phyloP scores from a whole-genome alignment of 2,113 vertebrate species.

The Seriola quinqueradiata region DNA sequence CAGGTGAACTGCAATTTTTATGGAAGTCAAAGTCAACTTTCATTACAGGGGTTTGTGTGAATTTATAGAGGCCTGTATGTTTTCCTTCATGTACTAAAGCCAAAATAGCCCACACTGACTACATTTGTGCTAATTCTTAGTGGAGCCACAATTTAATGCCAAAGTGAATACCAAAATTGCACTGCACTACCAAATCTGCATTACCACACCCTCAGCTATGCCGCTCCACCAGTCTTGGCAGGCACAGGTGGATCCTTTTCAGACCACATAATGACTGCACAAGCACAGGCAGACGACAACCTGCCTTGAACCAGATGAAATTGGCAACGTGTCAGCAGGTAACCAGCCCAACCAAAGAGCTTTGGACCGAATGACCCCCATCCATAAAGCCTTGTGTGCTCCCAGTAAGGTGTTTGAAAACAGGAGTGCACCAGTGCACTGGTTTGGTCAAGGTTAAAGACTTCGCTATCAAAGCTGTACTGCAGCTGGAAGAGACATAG shows the following conservation, averaged over 20 bases:
- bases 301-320: slow-evolving; percentile 22
- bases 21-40: slow-evolving; percentile 4
- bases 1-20: neutral
- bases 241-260: slow-evolving; percentile 4
- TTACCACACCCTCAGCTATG: slow-evolving; percentile 8
- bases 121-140: slow-evolving; percentile 31
- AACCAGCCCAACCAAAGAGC: slow-evolving; percentile 18
- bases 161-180: slow-evolving; percentile 34
- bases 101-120: slow-evolving; percentile 22
- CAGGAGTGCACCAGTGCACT: neutral
- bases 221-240: slow-evolving; percentile 22
- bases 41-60: neutral
- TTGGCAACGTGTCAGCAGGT: slow-evolving; percentile 11
- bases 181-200: slow-evolving; percentile 29
- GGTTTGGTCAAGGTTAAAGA: neutral
- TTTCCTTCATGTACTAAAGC: slow-evolving; percentile 14
- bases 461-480: neutral
- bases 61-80: neutral
- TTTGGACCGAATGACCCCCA: slow-evolving; percentile 12
- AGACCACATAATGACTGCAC: slow-evolving; percentile 8
- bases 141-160: slow-evolving; percentile 27
- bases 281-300: slow-evolving; percentile 18
- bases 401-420: neutral
- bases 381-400: neutral
- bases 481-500: neutral